A percentile compares a stretch with the other conserved stretches of the same genome.
Evolutionary conservation across 2,888 invertebrate species (phyloP).

Genomic region (Diabrotica balteata): DNA sequence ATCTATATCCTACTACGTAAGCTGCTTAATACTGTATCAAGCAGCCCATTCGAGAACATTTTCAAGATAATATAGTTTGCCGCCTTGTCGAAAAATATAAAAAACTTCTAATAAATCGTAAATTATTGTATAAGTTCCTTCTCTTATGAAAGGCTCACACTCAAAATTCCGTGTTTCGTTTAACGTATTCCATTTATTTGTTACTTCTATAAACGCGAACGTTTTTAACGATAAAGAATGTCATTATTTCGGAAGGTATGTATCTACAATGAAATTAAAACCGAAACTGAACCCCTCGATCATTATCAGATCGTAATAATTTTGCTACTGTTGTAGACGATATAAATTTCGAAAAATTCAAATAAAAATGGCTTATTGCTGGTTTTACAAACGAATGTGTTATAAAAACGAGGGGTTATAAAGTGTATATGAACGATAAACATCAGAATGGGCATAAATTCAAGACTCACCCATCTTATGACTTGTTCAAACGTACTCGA

Average conservation of each 20-base stretch:
- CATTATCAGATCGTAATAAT: slow-evolving; percentile 20
- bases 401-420: slow-evolving; percentile 24
- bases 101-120: too few relatives aligned
- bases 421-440: slow-evolving; percentile 28
- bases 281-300: slow-evolving; percentile 7
- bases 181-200: too few relatives aligned
- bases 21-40: too few relatives aligned
- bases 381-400: slow-evolving; percentile 24
- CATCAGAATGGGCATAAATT: slow-evolving; percentile 26
- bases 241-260: neutral
- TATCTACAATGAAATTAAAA: neutral
- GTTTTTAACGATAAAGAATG: neutral
- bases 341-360: slow-evolving; percentile 22
- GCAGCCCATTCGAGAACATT: too few relatives aligned
- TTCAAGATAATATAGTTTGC: too few relatives aligned
- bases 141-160: too few relatives aligned
- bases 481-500: slow-evolving; percentile 24
- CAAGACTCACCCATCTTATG: slow-evolving; percentile 27
- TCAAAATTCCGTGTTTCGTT: too few relatives aligned
- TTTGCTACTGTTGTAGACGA: slow-evolving; percentile 16
- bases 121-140: too few relatives aligned
- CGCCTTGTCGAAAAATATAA: too few relatives aligned
- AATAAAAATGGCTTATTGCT: slow-evolving; percentile 27
- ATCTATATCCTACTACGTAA: too few relatives aligned
- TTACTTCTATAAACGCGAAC: too few relatives aligned